phyloP scores from a whole-genome alignment of 2,797 vertebrate genomes.

The Squalus acanthias region DNA sequence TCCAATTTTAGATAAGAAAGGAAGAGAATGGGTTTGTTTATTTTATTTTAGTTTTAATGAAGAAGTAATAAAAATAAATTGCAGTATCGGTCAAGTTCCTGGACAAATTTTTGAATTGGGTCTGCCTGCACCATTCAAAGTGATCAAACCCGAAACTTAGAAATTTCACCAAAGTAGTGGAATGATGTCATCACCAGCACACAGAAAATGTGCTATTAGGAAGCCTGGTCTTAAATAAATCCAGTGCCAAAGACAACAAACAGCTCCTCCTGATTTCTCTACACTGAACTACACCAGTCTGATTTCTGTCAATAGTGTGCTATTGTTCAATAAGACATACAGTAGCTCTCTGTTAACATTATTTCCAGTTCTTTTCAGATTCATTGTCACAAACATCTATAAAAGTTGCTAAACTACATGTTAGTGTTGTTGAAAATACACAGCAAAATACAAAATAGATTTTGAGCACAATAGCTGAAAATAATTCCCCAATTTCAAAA shows the following conservation, averaged over 20 bases:
- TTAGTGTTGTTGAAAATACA: neutral
- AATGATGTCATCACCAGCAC: neutral
- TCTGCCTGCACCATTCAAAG: neutral
- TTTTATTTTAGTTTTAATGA: neutral
- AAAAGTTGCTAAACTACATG: neutral
- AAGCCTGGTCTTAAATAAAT: neutral
- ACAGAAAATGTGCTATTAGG: neutral
- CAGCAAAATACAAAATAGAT: neutral
- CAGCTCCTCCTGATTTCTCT: conserved; percentile 5
- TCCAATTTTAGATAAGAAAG: conserved; percentile 16
- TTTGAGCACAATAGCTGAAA: neutral
- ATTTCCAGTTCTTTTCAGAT: neutral
- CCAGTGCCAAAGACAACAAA: neutral
- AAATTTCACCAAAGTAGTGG: neutral
- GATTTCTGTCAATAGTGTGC: neutral
- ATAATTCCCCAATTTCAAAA: neutral
- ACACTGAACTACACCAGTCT: neutral
- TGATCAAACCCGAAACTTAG: neutral
- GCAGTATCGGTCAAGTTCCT: neutral
- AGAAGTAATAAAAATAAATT: neutral
- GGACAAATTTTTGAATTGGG: neutral
- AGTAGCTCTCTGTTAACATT: neutral
- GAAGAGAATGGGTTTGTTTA: neutral
- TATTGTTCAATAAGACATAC: neutral
- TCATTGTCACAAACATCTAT: neutral